Base-by-base conservation (phyloP, 2,797 vertebrate species). In the Xiphophorus birchmanni region DNA sequence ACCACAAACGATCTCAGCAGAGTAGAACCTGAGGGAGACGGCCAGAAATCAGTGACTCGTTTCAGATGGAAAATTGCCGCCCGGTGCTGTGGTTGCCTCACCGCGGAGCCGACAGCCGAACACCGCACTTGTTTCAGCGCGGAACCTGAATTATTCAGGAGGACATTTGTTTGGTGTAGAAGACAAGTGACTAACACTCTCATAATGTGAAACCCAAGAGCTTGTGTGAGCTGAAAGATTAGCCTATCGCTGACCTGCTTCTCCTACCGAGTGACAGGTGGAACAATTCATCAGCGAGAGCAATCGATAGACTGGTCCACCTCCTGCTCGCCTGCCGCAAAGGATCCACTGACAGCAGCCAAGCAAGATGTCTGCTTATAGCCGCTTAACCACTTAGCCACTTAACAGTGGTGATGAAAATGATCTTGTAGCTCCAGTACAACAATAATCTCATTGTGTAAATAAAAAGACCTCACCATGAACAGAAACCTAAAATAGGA, bases 1-100 rank as follows among this genome's bases (percentile, higher is more conserved):
- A 48, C 99, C 99, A 89, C 97, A 98, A 71, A 98, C 86, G 78
- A 99, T 99, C 95, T 99, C 99, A 47, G 98, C 97, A n/a, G 95
- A 97, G 45, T 99, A 99, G 94, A 99, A 99, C 95, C 99, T 99
- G 93, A 29, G 21, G 48, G 71, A 78, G 69, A 90, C 32, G 75
- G 58, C 73, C 67, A 84, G 73, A 63, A 69, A 82, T 91, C 74
- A 88, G 45, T 56, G 0, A 56, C 18, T 80, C 37, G 74, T 76
- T 75, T 83, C 81, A 58, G 73, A 78, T 78, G 80, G 75, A 83
- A 74, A 52, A 79, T 67, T 79, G 75, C 78, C 73, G 48, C 58
- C 74, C 54, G 10, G 44, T 17, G 5, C 48, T 42, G n/a, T 1
- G 26, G 75, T 76, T 54, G 50, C 73, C 83, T 79, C 73, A 73